These are phyloP conservation scores for Tauraco hartlaubi DNA, from an alignment of 2,797 vertebrate genomes.

Conservation along the genomic window DNA sequence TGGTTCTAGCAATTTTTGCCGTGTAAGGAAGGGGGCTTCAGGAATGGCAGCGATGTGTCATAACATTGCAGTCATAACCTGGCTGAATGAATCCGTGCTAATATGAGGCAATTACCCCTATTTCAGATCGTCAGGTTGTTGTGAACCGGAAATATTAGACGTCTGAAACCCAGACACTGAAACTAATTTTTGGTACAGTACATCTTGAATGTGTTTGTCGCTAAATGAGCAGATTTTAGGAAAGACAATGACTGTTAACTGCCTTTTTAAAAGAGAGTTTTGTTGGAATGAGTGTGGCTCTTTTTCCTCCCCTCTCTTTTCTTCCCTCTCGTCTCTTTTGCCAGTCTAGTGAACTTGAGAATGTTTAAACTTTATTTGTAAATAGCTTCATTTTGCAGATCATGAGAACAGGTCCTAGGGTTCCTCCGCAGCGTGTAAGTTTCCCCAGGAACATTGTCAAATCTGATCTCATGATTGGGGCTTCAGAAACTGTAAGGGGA, in stretches of 20 bases:
- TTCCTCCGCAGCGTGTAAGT: not conserved
- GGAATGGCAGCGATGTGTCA: not conserved
- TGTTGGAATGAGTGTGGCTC: not conserved
- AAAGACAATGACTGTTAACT: not conserved
- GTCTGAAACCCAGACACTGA: not conserved
- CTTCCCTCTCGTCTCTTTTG: not conserved
- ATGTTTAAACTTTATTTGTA: not conserved
- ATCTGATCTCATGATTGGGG: rapidly evolving
- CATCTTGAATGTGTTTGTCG: not conserved
- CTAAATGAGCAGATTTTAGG: not conserved
- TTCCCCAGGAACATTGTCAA: not conserved
- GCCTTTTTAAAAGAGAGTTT: not conserved
- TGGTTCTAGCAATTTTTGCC: not conserved
- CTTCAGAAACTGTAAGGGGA: not conserved
- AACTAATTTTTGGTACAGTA: not conserved
- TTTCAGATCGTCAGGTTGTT: not conserved
- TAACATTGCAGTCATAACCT: not conserved
- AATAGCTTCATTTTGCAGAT: not conserved
- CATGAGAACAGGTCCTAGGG: too few relatives aligned
- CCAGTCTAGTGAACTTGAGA: not conserved
- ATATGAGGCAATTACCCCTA: not conserved
- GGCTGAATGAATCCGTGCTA: not conserved
- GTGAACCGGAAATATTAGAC: not conserved
- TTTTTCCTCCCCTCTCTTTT: not conserved
- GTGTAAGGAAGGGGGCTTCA: too few relatives aligned